Evolutionary conservation across 2,797 vertebrate species (phyloP), one percentile per base, ranked within the genome.

Genomic region (Telmatherina bonti): DNA sequence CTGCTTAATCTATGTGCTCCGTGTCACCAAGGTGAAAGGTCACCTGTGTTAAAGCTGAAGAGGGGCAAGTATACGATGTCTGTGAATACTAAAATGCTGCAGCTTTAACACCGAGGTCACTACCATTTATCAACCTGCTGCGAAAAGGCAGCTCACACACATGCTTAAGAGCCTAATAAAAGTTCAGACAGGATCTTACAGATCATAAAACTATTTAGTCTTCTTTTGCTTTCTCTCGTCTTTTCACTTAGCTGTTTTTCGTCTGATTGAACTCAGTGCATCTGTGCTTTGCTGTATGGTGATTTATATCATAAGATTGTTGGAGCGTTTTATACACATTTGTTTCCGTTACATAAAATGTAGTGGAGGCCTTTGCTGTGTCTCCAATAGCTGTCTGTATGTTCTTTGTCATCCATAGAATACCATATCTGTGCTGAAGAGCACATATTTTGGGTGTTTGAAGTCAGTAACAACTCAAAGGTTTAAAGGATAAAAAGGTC

Each of bases 111-210:
- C 31, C 63, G 74, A 87, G 90, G 85, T 92, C 90, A 86, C 71
- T 47, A 65, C 72, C 69, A 72, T 91, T 93, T 90, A 87, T 87
- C 87, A 83, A 81, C 83, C 79, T 71, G 81, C 87, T 90, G 91
- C 67, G 75, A 90, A 71, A 80, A 85, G 76, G 74, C 79, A 77
- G 83, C 78, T 88, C 89, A 86, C 85, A 86, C 85, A 77, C 89
- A 87, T 85, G 79, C 86, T 92, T 88, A 81, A 90, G 78, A 78
- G 70, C 72, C 89, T 83, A 84, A 85, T 93, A 93, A 93, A 93
- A 86, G 67, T 85, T 71, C 73, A 85, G 81, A 88, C 91, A 93
- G 92, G 92, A 92, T 93, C 89, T 93, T 90, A 88, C 86, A 91
- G 86, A 88, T 92, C 90, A 83, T 94, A 91, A 93, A 94, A 86